Evolutionary conservation across 2,113 vertebrate species (phyloP).

Genomic region (Nerophis lumbriciformis): DNA sequence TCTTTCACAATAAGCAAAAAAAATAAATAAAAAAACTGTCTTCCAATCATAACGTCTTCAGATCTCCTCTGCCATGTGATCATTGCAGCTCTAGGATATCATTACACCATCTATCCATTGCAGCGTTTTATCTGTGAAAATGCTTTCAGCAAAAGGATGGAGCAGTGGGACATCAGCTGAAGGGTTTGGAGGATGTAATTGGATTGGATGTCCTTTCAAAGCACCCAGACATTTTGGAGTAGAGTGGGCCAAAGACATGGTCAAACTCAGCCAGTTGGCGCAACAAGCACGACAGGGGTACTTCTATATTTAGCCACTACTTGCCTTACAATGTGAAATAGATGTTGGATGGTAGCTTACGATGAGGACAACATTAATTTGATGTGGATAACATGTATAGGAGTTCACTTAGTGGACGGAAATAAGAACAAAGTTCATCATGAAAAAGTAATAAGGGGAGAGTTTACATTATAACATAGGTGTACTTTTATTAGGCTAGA

Average conservation of each 20-base stretch:
- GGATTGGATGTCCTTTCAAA: constrained; percentile 6
- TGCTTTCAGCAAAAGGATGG: constrained; percentile 4
- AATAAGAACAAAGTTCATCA: too few relatives aligned
- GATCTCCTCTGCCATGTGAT: neutral
- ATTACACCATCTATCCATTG: constrained; percentile 1
- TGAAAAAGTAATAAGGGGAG: too few relatives aligned
- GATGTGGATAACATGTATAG: too few relatives aligned
- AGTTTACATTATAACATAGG: too few relatives aligned
- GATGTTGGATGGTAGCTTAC: neutral
- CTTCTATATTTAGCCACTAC: neutral
- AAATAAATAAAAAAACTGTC: neutral
- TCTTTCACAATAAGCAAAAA: neutral
- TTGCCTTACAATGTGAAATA: neutral
- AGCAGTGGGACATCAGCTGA: constrained; percentile 1
- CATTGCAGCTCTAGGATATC: constrained; percentile 4
- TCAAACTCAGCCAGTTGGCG: neutral
- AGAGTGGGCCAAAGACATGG: neutral
- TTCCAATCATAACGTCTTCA: neutral
- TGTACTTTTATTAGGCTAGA: too few relatives aligned
- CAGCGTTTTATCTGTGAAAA: constrained; percentile 4
- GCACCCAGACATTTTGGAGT: neutral
- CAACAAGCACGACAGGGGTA: neutral
- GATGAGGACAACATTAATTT: too few relatives aligned
- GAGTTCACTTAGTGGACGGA: too few relatives aligned
- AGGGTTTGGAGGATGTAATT: constrained; percentile 8